These are phyloP conservation scores for Phortica okadai DNA, from an alignment of 2,888 invertebrate species.

Conservation along the genomic window DNA sequence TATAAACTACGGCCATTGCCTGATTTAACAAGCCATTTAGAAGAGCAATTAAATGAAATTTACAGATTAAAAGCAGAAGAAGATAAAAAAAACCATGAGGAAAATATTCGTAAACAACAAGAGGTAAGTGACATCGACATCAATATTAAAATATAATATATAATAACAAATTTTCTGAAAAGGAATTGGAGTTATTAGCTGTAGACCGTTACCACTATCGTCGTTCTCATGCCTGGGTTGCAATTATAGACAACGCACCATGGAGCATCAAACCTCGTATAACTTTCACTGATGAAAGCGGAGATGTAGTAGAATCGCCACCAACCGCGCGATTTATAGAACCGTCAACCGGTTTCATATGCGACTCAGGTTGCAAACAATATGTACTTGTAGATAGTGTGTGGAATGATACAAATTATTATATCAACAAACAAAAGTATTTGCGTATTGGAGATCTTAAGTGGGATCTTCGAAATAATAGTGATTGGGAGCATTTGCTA, in stretches of 20 bases:
- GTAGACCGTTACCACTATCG: constrained; percentile 82
- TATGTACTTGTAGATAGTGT: constrained; percentile 89
- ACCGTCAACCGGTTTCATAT: constrained; percentile 85
- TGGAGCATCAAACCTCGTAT: constrained; percentile 69
- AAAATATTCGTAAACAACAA: constrained; percentile 54
- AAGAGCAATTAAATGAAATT: constrained; percentile 78
- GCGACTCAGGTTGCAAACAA: constrained; percentile 79
- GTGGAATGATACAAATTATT: constrained; percentile 92
- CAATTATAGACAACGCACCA: constrained; percentile 78
- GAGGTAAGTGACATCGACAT: constrained; percentile 41
- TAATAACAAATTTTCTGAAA: not conserved
- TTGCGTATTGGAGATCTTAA: constrained; percentile 78
- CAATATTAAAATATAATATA: too few relatives aligned
- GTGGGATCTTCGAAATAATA: constrained; percentile 81
- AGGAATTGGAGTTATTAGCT: constrained; percentile 82
- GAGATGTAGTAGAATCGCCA: constrained; percentile 66
- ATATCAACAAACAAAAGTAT: constrained; percentile 82
- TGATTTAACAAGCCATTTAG: constrained; percentile 80
- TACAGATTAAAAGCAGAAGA: constrained; percentile 63
- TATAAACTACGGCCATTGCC: constrained; percentile 79
- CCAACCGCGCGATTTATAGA: constrained; percentile 86
- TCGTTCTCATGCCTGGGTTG: constrained; percentile 90
- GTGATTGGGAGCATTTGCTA: constrained; percentile 85
- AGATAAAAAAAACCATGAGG: constrained; percentile 69
- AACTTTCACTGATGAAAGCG: constrained; percentile 64